Conservation (phyloP, 2,797 vertebrate species). For the Sebastes elongatus region DNA sequence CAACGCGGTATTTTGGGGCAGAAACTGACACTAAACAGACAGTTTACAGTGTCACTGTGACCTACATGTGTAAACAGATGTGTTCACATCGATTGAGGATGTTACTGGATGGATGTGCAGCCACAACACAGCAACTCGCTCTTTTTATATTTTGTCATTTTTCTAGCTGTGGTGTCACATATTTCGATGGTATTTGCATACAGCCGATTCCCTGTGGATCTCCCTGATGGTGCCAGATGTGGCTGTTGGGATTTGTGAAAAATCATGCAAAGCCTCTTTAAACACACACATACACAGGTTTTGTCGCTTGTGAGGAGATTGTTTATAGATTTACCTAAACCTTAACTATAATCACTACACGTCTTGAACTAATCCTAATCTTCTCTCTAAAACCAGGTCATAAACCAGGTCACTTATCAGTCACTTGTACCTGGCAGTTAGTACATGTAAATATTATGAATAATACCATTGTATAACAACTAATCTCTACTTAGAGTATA, state of each 20-base stretch:
- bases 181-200: constrained; percentile 29
- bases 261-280: constrained; percentile 1
- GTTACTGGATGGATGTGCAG: neutral
- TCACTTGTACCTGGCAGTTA: neutral
- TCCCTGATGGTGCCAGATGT: neutral
- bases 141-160: neutral
- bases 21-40: neutral
- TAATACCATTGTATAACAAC: neutral
- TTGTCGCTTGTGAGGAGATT: neutral
- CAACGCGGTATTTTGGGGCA: neutral
- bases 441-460: neutral
- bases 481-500: neutral
- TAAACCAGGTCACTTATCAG: neutral
- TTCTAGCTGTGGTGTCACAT: neutral
- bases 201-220: neutral
- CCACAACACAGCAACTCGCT: neutral
- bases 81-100: neutral
- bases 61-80: constrained; percentile 6
- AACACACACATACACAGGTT: neutral
- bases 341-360: neutral
- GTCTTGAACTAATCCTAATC: neutral
- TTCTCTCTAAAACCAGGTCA: neutral
- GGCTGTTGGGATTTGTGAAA: constrained; percentile 14
- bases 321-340: neutral
- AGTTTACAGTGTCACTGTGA: neutral